Conservation (phyloP, 2,797 vertebrate species). For the Psittacula derbiana region DNA sequence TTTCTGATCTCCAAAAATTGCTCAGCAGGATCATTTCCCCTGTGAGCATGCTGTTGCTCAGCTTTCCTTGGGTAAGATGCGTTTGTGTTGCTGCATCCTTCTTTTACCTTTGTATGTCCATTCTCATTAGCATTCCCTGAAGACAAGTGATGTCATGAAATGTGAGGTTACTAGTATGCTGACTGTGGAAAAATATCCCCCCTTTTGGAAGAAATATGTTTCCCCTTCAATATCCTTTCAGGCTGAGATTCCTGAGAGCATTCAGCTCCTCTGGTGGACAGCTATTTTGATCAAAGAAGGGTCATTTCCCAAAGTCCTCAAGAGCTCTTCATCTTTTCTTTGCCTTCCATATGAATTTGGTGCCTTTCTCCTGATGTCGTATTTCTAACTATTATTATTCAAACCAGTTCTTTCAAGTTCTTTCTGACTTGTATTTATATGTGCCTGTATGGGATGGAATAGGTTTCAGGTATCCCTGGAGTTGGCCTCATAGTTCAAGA, state of each 20-base stretch:
- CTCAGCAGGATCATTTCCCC: neutral
- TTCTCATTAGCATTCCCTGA: rapidly evolving
- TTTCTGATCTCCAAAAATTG: neutral
- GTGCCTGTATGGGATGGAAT: neutral
- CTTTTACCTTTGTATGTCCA: rapidly evolving
- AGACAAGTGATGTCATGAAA: neutral
- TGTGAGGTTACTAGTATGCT: neutral
- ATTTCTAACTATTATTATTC: neutral
- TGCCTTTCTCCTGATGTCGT: neutral
- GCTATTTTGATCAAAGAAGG: neutral
- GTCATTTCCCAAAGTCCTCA: neutral
- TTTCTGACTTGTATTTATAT: neutral
- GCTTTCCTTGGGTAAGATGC: neutral
- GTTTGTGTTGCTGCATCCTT: neutral
- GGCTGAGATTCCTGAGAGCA: neutral
- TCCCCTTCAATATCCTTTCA: neutral
- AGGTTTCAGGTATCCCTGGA: neutral
- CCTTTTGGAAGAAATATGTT: neutral
- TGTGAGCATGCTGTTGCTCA: rapidly evolving
- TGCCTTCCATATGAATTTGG: neutral
- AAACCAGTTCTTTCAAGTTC: neutral
- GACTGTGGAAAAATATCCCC: neutral
- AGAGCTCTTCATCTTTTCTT: neutral
- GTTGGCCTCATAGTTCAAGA: neutral
- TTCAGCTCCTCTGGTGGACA: neutral